Base-by-base conservation (phyloP, 2,113 vertebrate species). In the Hippocampus zosterae region DNA sequence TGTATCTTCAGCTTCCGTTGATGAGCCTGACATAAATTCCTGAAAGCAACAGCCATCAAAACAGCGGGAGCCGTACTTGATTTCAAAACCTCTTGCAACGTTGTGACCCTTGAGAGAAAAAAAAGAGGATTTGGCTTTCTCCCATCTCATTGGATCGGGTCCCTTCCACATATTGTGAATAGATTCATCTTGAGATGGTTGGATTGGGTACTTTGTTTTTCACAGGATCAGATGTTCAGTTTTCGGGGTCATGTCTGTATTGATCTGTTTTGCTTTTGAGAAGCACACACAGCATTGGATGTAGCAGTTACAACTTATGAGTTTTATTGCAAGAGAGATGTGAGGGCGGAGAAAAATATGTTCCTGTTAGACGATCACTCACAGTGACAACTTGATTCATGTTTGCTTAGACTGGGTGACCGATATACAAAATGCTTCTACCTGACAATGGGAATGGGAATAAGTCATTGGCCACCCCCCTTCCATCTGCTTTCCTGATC, bases 401-500 rank as follows among this genome's bases (percentile, higher is more conserved):
- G 48, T 78, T 61, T 77, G 73, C 60, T 78, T 71, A 77, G 64
- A 78, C 67, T 74, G 64, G 68, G 75, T 68, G 70, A 68, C 73
- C 50, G 33, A 41, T 64, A 29, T 63, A 66, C n/a, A 57, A 63
- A 74, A 59, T 13, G 60, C 67, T 75, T 46, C 29, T 52, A 62
- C 65, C 29, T 46, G 63, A 63, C 41, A 25, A 55, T 63, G 70
- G 65, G 76, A 60, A 68, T 69, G 60, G 71, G 76, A 60, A 71
- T 40, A 70, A 75, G 18, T 57, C 37, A 74, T 76, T 23, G 67
- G 67, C 64, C 62, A 64, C 67, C 41, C 48, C 4, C 33, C 5
- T 37, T 37, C 71, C 76, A 78, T 85, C 78, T 81, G 71, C 68
- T 82, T 82, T 74, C 72, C 57, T 56, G 71, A 69, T 76, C 33